Percentiles rank a stretch among this genome's conserved stretches.
Conservation (phyloP, 2,113 vertebrate species). For the Arizona elegans region DNA sequence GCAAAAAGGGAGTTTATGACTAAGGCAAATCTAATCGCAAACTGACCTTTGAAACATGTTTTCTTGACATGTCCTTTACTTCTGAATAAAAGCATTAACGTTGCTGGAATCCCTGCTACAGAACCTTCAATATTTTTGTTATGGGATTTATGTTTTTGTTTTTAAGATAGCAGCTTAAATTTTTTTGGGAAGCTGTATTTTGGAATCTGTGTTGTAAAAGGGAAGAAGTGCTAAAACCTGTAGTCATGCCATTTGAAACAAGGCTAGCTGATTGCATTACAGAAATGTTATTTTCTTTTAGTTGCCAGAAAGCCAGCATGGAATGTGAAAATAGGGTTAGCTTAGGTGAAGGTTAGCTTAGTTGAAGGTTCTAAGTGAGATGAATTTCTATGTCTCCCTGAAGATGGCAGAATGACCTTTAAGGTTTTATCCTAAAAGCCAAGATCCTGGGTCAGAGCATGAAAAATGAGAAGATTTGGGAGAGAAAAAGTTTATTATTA, state of each 20-base stretch:
- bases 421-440: background rate
- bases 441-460: background rate
- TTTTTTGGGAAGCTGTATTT: background rate
- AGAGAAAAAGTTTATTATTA: background rate
- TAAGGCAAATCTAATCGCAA: conserved; percentile 17
- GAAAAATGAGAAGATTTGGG: background rate
- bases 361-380: background rate
- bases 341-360: background rate
- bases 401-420: background rate
- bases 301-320: background rate
- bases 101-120: conserved; percentile 13
- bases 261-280: background rate
- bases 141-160: background rate
- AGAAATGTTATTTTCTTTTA: background rate
- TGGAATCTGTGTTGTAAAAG: background rate
- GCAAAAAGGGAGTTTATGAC: background rate
- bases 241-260: background rate
- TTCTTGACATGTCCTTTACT: conserved; percentile 13
- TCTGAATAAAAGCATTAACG: conserved; percentile 8
- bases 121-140: background rate
- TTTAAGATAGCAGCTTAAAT: conserved; percentile 21
- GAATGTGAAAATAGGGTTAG: background rate
- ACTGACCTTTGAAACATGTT: conserved; percentile 55
- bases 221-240: background rate
- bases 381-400: background rate